Evolutionary conservation across 2,888 invertebrate species (phyloP).

Genomic region (Hetaerina titia): DNA sequence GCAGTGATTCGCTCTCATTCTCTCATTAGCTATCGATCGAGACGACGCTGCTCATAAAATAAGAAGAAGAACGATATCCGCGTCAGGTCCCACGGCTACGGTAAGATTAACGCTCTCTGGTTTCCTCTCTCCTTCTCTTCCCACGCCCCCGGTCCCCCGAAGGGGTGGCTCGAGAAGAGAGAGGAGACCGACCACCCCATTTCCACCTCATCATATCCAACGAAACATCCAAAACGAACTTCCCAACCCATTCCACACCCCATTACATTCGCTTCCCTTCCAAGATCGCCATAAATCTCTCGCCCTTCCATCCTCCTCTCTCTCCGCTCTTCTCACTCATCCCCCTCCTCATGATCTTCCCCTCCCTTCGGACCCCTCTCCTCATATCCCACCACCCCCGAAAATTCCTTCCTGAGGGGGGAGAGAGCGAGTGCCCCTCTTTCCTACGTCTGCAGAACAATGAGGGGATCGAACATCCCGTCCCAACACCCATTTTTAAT

Average conservation of each 20-base stretch:
- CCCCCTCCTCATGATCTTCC: neutral
- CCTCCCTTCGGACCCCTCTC: neutral
- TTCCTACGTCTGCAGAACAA: neutral
- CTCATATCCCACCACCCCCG: neutral
- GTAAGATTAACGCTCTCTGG: conserved; percentile 48
- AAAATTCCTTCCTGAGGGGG: neutral
- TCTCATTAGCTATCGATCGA: conserved; percentile 41
- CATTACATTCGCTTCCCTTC: conserved; percentile 56
- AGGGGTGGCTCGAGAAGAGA: neutral
- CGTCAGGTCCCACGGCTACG: conserved; percentile 19
- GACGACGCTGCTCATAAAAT: conserved; percentile 20
- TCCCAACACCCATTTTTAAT: neutral
- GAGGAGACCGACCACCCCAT: neutral
- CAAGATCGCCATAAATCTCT: conserved; percentile 46
- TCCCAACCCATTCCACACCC: conserved; percentile 55
- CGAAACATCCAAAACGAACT: conserved; percentile 60
- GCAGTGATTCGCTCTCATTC: conserved; percentile 13
- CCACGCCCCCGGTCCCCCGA: neutral
- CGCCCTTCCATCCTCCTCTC: neutral
- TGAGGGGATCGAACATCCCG: neutral
- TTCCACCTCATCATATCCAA: conserved; percentile 35
- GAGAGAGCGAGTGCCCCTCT: neutral
- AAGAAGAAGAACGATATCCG: conserved; percentile 32
- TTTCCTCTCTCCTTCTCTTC: conserved; percentile 6
- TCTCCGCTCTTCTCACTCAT: neutral